Conservation (phyloP, 2,888 invertebrate genomes). For the Colletes collaris region DNA sequence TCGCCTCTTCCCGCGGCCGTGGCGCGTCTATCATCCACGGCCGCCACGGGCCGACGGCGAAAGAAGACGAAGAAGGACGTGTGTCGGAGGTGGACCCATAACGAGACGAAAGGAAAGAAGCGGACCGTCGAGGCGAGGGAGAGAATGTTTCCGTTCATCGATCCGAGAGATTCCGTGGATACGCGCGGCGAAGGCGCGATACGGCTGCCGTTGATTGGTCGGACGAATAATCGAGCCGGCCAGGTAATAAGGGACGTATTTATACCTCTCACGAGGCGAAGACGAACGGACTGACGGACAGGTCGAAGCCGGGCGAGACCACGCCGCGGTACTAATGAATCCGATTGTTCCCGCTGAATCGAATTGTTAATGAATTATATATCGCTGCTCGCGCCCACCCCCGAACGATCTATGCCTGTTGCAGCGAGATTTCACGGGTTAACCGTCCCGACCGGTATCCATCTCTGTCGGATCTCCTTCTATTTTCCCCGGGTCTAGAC, state of each 20-base stretch:
- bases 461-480: slow-evolving; percentile 61
- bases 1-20: slow-evolving; percentile 38
- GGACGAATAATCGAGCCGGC: slow-evolving; percentile 68
- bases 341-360: slow-evolving; percentile 80
- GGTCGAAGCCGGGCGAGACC: slow-evolving; percentile 57
- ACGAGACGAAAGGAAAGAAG: slow-evolving; percentile 21
- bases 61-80: slow-evolving; percentile 24
- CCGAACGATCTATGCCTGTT: slow-evolving; percentile 28
- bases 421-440: slow-evolving; percentile 42
- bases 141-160: slow-evolving; percentile 57
- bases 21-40: slow-evolving; percentile 67
- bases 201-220: slow-evolving; percentile 69
- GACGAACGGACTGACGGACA: slow-evolving; percentile 62
- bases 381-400: slow-evolving; percentile 67
- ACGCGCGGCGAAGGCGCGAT: slow-evolving; percentile 44
- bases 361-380: slow-evolving; percentile 81
- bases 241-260: slow-evolving; percentile 73
- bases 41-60: slow-evolving; percentile 50
- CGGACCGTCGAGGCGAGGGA: neutral
- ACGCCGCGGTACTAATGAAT: slow-evolving; percentile 76
- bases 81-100: slow-evolving; percentile 29
- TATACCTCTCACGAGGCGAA: slow-evolving; percentile 65
- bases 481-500: slow-evolving; percentile 49
- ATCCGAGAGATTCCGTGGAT: slow-evolving; percentile 66
- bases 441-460: slow-evolving; percentile 50